Base-by-base conservation (phyloP, 53 echinoderm and acorn worm species). In the Mesocentrotus franciscanus region DNA sequence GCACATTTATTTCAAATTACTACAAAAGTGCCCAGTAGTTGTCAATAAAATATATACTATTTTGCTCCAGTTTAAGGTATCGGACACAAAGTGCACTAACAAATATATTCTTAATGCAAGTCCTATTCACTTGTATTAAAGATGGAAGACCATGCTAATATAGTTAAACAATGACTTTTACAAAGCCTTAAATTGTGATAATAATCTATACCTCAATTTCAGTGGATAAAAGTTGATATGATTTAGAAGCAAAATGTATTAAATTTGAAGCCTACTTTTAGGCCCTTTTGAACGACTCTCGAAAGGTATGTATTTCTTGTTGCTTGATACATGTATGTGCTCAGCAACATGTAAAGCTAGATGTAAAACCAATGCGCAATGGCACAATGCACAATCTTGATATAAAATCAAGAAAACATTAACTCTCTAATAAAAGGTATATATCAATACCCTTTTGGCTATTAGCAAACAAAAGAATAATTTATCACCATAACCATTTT, bases 1-100 rank as follows among this genome's bases (percentile, higher is more conserved):
- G 87, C 87, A 87, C 49, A 87, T 87, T 87, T 87, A 87, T 87
- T 57, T 87, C 87, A 87, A 87, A 57, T 87, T 24, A 87, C 87
- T 59, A 87, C 87, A 87, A 59, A 87, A 87, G 87, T 87, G 87
- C 87, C 58, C 26, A 57, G 87, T 87, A 12, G 58, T 87, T 87
- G 58, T 33, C 87, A 87, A 87, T 87, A 58, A 87, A 87, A 87
- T 87, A 84, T 84, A 87, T 58, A 36, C 81, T 81, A 81, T 81
- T 42, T 81, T 42, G 16, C 81, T 81, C 42, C 36, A 81, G 12
- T 42, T 33, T 24, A 34, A 29, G 29, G 10, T 85, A 59, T 58
- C 11, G 59, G 34, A 22, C 26, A 87, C 87, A 57, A 87, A 87
- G 87, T 87, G 58, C 87, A 87, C 12, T 27, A 58, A 87, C 87